phyloP scores from a whole-genome alignment of 2,113 vertebrate genomes.

The Scytalopus superciliaris region DNA sequence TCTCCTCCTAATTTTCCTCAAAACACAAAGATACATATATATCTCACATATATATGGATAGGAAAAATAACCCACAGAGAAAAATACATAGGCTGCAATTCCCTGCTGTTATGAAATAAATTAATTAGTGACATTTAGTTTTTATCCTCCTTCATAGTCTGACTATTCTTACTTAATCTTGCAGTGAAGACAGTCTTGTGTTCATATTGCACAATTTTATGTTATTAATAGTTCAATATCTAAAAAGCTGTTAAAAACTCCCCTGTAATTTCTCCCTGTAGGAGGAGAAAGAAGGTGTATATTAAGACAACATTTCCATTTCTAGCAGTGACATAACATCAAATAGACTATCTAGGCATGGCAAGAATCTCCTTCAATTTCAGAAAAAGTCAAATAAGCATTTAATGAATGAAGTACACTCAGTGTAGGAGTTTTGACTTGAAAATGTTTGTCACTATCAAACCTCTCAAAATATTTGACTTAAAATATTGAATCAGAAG shows the following conservation, averaged over 20 bases:
- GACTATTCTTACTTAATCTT: not conserved
- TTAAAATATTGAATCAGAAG: not conserved
- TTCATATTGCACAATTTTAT: not conserved
- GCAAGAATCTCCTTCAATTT: not conserved
- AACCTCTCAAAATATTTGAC: not conserved
- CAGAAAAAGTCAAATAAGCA: not conserved
- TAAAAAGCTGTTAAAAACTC: not conserved
- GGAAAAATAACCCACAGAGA: not conserved
- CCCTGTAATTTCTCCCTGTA: not conserved
- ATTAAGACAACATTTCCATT: not conserved
- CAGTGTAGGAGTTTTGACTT: not conserved
- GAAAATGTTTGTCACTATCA: not conserved
- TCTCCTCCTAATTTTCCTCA: not conserved
- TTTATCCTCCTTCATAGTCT: not conserved
- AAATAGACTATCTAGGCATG: not conserved
- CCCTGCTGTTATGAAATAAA: not conserved
- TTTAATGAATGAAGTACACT: not conserved
- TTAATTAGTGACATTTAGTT: not conserved
- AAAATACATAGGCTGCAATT: not conserved
- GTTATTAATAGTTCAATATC: not conserved
- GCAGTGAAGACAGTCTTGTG: not conserved
- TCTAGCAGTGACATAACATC: not conserved
- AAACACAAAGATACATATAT: not conserved
- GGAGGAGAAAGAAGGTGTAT: not conserved
- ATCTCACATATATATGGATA: not conserved